Evolutionary conservation across 2,797 vertebrate genomes (phyloP), one percentile per base, ranked within the genome.

Genomic region (Micrastur ruficollis): DNA sequence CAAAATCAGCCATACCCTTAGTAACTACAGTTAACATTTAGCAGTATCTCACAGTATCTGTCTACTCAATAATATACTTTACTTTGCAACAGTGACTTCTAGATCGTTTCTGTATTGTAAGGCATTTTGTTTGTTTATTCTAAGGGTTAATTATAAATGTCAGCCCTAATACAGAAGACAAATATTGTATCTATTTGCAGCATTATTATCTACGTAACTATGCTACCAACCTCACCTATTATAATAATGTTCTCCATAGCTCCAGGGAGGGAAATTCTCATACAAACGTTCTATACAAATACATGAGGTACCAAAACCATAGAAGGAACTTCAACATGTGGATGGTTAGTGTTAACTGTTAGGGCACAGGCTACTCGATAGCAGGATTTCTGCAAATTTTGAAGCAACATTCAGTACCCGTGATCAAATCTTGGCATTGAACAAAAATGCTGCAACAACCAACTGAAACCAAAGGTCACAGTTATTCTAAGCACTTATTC

Each of bases 281-380:
- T 20, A 14, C 2, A 52, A 49, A 40, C 38, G 1, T 20, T 34
- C 31, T 49, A 19, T n/a, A 23, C 11, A 80, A 56, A 61, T 1
- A 7, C 50, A 11, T 29, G 4, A 56, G 0, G 0, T 34, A 34
- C 8, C 18, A 20, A 53, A 85, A 88, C 31, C 3, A 11, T 10
- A 66, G 6, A 81, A 53, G 7, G 8, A 85, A 55, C 14, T 75
- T 79, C 34, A 67, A 15, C 16, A 17, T 26, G 4, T 49, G 15
- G 16, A 34, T 32, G 18, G 4, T 42, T 58, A 31, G 0, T 31
- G 11, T 29, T 15, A 26, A 50, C 31, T 53, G 1, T 40, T 75
- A 46, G 16, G 34, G 12, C 15, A 81, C 12, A 67, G 11, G 7
- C 8, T 61, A 67, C 31, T 40, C 19, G 76, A 52, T 3, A 75